phyloP scores from a whole-genome alignment of 2,113 vertebrate species.

The Myanophis thanlyinensis region DNA sequence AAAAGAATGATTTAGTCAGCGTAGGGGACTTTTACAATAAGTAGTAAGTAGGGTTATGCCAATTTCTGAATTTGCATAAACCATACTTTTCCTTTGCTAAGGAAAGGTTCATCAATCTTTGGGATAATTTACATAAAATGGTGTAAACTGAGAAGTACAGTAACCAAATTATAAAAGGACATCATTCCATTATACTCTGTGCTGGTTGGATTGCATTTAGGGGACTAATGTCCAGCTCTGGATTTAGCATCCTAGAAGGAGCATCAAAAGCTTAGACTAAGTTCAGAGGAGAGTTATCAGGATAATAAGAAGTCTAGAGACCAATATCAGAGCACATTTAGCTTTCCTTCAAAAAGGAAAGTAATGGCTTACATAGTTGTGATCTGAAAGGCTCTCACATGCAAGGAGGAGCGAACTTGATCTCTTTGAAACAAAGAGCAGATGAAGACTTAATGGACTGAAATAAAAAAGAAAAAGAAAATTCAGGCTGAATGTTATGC shows the following conservation, averaged over 20 bases:
- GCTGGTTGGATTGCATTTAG: neutral
- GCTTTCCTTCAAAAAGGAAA: neutral
- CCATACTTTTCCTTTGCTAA: neutral
- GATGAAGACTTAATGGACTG: neutral
- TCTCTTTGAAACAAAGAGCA: neutral
- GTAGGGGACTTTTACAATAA: neutral
- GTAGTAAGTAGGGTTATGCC: neutral
- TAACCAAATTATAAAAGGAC: neutral
- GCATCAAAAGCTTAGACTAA: neutral
- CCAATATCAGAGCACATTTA: neutral
- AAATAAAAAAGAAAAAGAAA: neutral
- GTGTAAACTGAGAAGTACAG: neutral
- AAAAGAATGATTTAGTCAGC: neutral
- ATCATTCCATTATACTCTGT: neutral
- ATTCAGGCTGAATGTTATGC: neutral
- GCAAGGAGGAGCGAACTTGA: neutral
- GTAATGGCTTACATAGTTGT: neutral
- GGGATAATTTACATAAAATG: neutral
- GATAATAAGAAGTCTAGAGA: neutral
- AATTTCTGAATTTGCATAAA: neutral
- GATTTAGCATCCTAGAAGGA: neutral
- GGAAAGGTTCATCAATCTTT: neutral
- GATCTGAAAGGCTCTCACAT: neutral
- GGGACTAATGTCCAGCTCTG: neutral
- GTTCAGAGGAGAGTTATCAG: neutral